Percentiles rank a stretch among this genome's conserved stretches.
Evolutionary conservation across 1,140 invertebrate species (phyloP).

Genomic region (Temnothorax nylanderi): DNA sequence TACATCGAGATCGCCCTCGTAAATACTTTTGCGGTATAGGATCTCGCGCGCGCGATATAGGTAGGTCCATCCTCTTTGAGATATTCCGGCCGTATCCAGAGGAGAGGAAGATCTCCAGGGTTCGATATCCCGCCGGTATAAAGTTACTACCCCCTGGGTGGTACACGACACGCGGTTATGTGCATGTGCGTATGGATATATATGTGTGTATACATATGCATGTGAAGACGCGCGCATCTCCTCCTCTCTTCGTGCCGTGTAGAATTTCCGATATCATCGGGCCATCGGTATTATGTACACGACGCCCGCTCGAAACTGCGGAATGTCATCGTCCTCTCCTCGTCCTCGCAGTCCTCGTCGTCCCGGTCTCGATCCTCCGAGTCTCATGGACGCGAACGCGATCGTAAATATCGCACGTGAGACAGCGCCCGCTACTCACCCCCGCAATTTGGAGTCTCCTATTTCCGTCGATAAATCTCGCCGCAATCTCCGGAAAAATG

Average conservation of each 20-base stretch:
- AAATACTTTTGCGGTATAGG: slow-evolving; percentile 38
- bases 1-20: slow-evolving; percentile 38
- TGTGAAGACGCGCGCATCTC: slow-evolving; percentile 26
- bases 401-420: slow-evolving; percentile 61
- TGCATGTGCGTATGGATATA: slow-evolving; percentile 18
- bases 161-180: slow-evolving; percentile 6
- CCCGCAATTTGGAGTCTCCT: slow-evolving; percentile 43
- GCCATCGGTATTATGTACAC: slow-evolving; percentile 63
- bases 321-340: slow-evolving; percentile 49
- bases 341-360: slow-evolving; percentile 34
- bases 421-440: slow-evolving; percentile 9
- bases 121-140: slow-evolving; percentile 57
- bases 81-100: slow-evolving; percentile 28
- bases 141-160: slow-evolving; percentile 46
- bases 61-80: slow-evolving; percentile 28
- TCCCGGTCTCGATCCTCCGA: slow-evolving; percentile 22
- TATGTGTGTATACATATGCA: slow-evolving; percentile 21
- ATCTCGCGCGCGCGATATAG: neutral
- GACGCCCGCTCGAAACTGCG: slow-evolving; percentile 56
- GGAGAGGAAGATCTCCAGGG: slow-evolving; percentile 35
- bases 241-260: slow-evolving; percentile 20
- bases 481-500: slow-evolving; percentile 23
- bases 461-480: slow-evolving; percentile 56
- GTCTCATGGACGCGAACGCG: slow-evolving; percentile 34
- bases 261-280: slow-evolving; percentile 69